Conservation (phyloP, 2,797 vertebrate genomes). For the Schizothorax lantsangensis region DNA sequence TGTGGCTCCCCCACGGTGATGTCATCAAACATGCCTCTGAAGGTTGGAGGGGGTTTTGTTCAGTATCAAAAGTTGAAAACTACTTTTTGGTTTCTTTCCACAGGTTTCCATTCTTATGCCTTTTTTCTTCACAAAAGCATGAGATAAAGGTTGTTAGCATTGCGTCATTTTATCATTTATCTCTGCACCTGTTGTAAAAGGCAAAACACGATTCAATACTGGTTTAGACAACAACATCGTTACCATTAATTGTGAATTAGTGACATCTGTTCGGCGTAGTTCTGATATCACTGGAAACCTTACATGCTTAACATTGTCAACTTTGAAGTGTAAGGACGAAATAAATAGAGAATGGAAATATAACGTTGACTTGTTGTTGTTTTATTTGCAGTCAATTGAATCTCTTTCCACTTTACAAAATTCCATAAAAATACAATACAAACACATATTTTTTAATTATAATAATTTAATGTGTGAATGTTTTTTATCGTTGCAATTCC, state of each 20-base stretch:
- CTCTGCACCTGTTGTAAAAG: constrained; percentile 34
- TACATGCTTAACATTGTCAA: constrained; percentile 16
- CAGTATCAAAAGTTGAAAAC: constrained; percentile 11
- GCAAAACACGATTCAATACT: neutral
- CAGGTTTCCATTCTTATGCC: neutral
- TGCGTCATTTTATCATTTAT: constrained; percentile 27
- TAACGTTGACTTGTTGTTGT: neutral
- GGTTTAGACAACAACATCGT: constrained; percentile 16
- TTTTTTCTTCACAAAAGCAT: constrained; percentile 22
- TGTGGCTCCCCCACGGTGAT: neutral
- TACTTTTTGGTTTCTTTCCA: constrained; percentile 20
- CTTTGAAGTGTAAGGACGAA: constrained; percentile 43
- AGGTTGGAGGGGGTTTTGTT: neutral
- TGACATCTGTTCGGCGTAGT: constrained; percentile 25
- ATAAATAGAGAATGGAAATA: constrained; percentile 41
- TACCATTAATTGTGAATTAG: constrained; percentile 19
- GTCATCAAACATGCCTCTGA: neutral
- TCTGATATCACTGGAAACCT: constrained; percentile 28
- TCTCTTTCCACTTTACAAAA: neutral
- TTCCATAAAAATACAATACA: neutral
- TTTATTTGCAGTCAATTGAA: neutral
- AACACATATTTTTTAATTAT: neutral
- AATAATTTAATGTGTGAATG: neutral
- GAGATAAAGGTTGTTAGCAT: constrained; percentile 22
- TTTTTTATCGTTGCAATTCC: neutral